Evolutionary conservation across 2,888 invertebrate species (phyloP), one percentile per base, ranked within the genome.

Genomic region (Epinotia ramella): DNA sequence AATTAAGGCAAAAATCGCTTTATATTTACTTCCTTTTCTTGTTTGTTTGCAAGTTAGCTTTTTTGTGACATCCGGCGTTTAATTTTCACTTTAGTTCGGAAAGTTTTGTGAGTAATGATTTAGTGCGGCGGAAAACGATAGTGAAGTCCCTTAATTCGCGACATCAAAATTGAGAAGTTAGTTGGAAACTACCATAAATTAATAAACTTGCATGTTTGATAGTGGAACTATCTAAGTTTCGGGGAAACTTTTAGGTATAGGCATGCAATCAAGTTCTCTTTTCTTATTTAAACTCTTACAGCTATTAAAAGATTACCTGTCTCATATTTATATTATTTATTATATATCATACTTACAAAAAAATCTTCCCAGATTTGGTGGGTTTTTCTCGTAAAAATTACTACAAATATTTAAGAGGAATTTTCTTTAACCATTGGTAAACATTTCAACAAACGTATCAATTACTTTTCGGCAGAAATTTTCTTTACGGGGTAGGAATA

Each of bases 101-200:
- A 72, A 72, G 44, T 72, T 64, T 56, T 16, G 56, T 40, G 44
- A 56, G 16, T 20, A 64, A 71, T 71, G 18, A 24, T 40, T 64
- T 56, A 44, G 69, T 49, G n/a, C 5, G 40, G 59, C 18, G 62
- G 44, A 33, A 6, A 56, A 56, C 56, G 33, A 67, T 53, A 4
- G 65, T 18, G n/a, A 44, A 20, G 44, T 63, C 3, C 5, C n/a
- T 53, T 18, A 18, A 67, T 33, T 13, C 33, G 56, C 56, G 67
- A 33, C n/a, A 56, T 18, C 53, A 33, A 13, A 33, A 56, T 56
- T 56, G 16, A 18, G 40, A 67, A 67, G 12, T 62, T 62, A 9
- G 18, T 28, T 12, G n/a, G 4, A 53, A 66, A 53, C 53, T 66
- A n/a, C 9, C 16, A n/a, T 11, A 16, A 28, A 53, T 53, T 28